These are phyloP conservation scores for Tangara arthus DNA, from an alignment of 2,797 vertebrate genomes.

Conservation along the genomic window DNA sequence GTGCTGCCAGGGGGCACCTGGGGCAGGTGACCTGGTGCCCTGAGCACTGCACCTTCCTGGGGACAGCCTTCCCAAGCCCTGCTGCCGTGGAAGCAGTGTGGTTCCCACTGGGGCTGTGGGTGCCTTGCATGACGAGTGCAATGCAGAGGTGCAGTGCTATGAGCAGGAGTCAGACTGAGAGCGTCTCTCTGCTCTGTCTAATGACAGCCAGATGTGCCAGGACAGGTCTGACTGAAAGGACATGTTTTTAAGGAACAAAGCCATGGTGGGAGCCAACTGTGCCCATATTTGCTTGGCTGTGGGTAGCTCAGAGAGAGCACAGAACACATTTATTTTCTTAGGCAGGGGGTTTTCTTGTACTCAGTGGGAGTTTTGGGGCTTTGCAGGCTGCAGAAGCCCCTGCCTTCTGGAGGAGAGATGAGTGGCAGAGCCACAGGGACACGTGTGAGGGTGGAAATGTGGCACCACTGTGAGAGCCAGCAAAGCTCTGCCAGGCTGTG, in stretches of 20 bases:
- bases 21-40: accelerated
- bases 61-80: not conserved
- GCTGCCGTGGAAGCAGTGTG: accelerated
- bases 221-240: not conserved
- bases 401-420: not conserved
- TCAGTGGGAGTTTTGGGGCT: not conserved
- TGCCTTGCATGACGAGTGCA: not conserved
- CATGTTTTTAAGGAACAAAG: not conserved
- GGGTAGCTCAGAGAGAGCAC: not conserved
- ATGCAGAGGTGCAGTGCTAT: not conserved
- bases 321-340: constrained; percentile 19
- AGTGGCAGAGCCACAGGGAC: not conserved
- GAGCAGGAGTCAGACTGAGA: not conserved
- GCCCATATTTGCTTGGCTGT: not conserved
- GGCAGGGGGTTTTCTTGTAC: constrained; percentile 4
- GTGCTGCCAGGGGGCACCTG: not conserved
- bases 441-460: not conserved
- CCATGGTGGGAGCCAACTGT: not conserved
- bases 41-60: not conserved
- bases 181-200: not conserved
- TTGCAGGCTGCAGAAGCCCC: not conserved
- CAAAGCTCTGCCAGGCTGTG: not conserved
- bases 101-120: not conserved
- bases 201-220: not conserved
- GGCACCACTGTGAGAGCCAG: accelerated